These are phyloP conservation scores for Vulpes lagopus DNA, from an alignment of 2,113 vertebrate species.

Conservation along the genomic window DNA sequence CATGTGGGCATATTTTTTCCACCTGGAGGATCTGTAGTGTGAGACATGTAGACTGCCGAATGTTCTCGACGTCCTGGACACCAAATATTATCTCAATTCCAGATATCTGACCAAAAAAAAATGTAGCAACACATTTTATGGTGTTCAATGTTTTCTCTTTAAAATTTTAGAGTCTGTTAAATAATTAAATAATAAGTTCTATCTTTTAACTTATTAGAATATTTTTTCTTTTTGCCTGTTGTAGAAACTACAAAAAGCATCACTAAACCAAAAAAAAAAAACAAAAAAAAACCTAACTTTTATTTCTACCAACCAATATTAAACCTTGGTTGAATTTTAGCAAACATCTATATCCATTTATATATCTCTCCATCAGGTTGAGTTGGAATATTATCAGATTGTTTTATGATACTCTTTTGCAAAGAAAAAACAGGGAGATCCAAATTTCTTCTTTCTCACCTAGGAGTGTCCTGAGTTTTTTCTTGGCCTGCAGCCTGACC, in stretches of 20 bases:
- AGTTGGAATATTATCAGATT: neutral
- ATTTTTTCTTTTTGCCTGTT: neutral
- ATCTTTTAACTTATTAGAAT: neutral
- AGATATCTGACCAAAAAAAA: neutral
- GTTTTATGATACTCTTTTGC: neutral
- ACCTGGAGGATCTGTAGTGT: neutral
- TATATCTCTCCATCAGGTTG: neutral
- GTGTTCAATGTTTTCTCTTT: neutral
- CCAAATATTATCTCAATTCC: neutral
- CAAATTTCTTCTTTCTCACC: neutral
- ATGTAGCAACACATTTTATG: neutral
- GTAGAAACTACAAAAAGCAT: neutral
- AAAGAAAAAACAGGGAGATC: neutral
- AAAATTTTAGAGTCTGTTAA: constrained; percentile 1
- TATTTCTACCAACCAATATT: neutral
- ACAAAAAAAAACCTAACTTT: neutral
- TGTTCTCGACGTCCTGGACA: neutral
- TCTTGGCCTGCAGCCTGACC: neutral
- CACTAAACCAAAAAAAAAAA: neutral
- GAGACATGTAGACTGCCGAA: neutral
- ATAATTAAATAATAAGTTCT: neutral
- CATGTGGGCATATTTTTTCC: neutral
- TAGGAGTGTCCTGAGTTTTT: neutral
- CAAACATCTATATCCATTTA: neutral
- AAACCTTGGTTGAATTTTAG: neutral